phyloP scores from a whole-genome alignment of 2,888 invertebrate species.

The Amblyteles armatorius region DNA sequence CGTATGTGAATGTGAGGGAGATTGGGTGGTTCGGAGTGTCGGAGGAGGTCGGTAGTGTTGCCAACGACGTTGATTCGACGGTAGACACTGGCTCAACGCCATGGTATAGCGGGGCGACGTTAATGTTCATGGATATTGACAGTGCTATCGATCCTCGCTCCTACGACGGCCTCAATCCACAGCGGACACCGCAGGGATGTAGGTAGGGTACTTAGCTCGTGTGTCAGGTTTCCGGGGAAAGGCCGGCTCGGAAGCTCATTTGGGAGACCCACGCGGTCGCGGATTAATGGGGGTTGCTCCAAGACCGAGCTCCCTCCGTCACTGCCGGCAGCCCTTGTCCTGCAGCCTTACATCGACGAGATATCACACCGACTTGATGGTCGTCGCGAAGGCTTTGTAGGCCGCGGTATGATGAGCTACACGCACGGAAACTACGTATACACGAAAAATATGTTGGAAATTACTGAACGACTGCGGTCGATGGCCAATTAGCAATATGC shows the following conservation, averaged over 20 bases:
- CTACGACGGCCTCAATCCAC: conserved; percentile 1
- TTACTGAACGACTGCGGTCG: no score
- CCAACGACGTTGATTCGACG: conserved; percentile 46
- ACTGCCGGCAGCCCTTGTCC: background rate
- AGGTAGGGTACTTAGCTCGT: conserved; percentile 43
- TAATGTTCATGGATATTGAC: conserved; percentile 67
- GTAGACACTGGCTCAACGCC: conserved; percentile 49
- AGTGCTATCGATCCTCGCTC: conserved; percentile 57
- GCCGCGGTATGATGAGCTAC: no score
- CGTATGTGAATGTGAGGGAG: background rate
- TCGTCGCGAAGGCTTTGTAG: conserved; percentile 7
- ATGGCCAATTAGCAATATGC: no score
- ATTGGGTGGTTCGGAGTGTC: conserved; percentile 1
- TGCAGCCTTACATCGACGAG: conserved; percentile 11
- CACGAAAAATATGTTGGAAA: background rate
- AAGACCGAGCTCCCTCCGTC: background rate
- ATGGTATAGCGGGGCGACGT: conserved; percentile 53
- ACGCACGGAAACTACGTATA: background rate
- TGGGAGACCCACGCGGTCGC: conserved; percentile 2
- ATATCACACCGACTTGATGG: background rate
- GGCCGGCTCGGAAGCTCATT: conserved; percentile 20
- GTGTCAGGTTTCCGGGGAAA: conserved; percentile 26
- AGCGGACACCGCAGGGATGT: conserved; percentile 11
- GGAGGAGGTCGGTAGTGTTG: conserved; percentile 18
- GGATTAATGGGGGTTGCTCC: conserved; percentile 33